Evolutionary conservation across 2,797 vertebrate genomes (phyloP).

Genomic region (Neoniphon sammara): DNA sequence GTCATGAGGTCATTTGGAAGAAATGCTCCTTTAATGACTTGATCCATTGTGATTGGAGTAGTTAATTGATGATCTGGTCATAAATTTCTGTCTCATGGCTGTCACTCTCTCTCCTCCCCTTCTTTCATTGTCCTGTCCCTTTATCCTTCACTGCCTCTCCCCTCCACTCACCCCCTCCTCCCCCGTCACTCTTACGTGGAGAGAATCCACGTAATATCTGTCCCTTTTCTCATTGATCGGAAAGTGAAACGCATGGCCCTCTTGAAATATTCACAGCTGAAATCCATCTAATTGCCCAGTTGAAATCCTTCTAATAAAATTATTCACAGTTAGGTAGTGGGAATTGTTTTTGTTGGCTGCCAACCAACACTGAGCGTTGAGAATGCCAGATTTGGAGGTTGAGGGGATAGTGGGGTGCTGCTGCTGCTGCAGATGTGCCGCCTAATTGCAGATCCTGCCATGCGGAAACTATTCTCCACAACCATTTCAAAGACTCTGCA

Average conservation of each 20-base stretch:
- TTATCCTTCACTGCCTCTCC: slow-evolving; percentile 48
- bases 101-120: slow-evolving; percentile 63
- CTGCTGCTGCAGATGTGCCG: slow-evolving; percentile 71
- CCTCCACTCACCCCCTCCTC: slow-evolving; percentile 8
- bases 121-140: slow-evolving; percentile 59
- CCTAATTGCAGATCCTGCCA: slow-evolving; percentile 78
- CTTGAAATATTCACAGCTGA: slow-evolving; percentile 70
- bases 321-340: slow-evolving; percentile 69
- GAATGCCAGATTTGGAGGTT: slow-evolving; percentile 60
- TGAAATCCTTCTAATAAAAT: slow-evolving; percentile 72
- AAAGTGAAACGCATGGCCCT: slow-evolving; percentile 27
- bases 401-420: slow-evolving; percentile 42
- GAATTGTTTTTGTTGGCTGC: slow-evolving; percentile 78
- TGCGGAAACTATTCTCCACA: slow-evolving; percentile 80
- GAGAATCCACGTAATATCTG: slow-evolving; percentile 10
- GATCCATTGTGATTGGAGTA: slow-evolving; percentile 81
- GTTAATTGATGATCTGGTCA: slow-evolving; percentile 80
- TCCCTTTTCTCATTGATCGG: slow-evolving; percentile 17
- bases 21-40: slow-evolving; percentile 77
- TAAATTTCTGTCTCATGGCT: slow-evolving; percentile 73
- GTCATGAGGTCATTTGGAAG: slow-evolving; percentile 59
- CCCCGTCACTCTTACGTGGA: slow-evolving; percentile 11
- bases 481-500: slow-evolving; percentile 79
- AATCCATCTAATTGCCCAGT: slow-evolving; percentile 72
- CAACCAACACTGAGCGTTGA: slow-evolving; percentile 61